Conservation (phyloP, 2,797 vertebrate genomes). For the Sus cebifrons region DNA sequence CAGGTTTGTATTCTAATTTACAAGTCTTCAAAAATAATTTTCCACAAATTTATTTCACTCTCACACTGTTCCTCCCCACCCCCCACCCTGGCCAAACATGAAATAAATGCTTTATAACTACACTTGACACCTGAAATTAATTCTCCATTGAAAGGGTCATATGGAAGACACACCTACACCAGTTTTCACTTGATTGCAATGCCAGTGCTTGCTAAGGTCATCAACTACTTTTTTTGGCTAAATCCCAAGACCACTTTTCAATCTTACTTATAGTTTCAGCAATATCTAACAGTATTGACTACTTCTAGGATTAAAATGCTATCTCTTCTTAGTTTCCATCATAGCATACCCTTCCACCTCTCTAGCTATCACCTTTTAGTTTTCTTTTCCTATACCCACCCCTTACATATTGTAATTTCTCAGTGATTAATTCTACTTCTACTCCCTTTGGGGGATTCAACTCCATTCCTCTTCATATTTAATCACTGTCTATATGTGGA, state of each 20-base stretch:
- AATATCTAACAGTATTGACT: background rate
- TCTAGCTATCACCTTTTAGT: background rate
- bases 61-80: background rate
- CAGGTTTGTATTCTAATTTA: constrained; percentile 16
- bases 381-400: background rate
- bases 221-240: background rate
- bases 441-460: background rate
- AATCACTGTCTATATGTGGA: background rate
- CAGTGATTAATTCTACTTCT: background rate
- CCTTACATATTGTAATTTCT: background rate
- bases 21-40: constrained; percentile 52
- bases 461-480: background rate
- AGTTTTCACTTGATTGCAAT: background rate
- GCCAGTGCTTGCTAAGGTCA: background rate
- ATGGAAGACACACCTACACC: background rate
- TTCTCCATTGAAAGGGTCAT: background rate
- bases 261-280: background rate
- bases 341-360: background rate
- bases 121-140: background rate
- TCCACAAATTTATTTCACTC: constrained; percentile 4
- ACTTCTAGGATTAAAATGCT: background rate
- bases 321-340: constrained; percentile 20
- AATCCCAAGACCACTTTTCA: constrained; percentile 1
- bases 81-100: background rate
- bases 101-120: constrained; percentile 5